Evolutionary conservation across 2,888 invertebrate genomes (phyloP).

Genomic region (Pterobdella sp.): DNA sequence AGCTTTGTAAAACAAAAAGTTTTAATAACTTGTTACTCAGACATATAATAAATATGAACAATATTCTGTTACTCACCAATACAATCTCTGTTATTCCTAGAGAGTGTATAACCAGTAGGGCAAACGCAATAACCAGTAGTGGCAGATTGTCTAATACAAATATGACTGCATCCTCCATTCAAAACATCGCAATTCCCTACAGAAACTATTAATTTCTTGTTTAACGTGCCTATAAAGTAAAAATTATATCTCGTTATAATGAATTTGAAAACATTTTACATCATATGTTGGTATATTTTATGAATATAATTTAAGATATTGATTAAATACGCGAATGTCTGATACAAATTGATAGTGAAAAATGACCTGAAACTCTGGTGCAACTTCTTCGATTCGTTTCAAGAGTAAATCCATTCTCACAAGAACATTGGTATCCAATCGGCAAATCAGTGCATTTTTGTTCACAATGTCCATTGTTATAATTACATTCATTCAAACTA

Average conservation of each 20-base stretch:
- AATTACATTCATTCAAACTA: constrained; percentile 34
- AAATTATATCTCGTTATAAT: neutral
- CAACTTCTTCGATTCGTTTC: constrained; percentile 28
- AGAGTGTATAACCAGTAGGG: constrained; percentile 3
- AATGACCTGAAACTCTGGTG: neutral
- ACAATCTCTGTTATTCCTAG: constrained; percentile 24
- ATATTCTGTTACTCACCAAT: constrained; percentile 16
- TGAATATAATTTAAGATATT: neutral
- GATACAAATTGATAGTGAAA: neutral
- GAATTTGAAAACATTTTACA: neutral
- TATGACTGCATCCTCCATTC: constrained; percentile 30
- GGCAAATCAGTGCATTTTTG: constrained; percentile 31
- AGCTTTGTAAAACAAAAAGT: too few relatives aligned
- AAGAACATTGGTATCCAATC: constrained; percentile 32
- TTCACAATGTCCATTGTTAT: constrained; percentile 35
- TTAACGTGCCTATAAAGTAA: neutral
- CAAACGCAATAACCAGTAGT: constrained; percentile 23
- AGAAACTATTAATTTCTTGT: constrained; percentile 1
- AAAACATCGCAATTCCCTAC: constrained; percentile 19
- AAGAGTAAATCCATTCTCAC: constrained; percentile 28
- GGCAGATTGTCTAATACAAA: constrained; percentile 10
- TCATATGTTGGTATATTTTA: too few relatives aligned
- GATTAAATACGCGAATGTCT: neutral
- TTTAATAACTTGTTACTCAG: too few relatives aligned
- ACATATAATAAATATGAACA: neutral